A percentile compares a stretch with the other conserved stretches of the same genome.
Evolutionary conservation across 2,888 invertebrate genomes (phyloP).

Genomic region (Nomada lathburiana): DNA sequence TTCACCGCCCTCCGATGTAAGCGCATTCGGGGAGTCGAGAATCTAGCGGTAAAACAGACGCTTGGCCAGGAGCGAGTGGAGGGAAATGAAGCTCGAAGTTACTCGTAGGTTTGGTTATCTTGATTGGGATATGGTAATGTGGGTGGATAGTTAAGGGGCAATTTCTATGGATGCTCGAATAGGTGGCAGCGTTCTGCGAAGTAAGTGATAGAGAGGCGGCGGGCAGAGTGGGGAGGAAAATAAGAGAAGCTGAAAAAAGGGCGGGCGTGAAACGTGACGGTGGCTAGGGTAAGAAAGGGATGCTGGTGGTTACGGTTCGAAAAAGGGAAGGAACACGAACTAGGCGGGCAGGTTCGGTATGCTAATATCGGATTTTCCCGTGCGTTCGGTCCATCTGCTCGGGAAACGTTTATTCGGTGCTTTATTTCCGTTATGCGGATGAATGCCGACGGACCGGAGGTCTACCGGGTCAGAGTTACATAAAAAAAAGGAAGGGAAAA

Average conservation of each 20-base stretch:
- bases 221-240: conserved; percentile 38
- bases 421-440: conserved; percentile 69
- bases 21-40: conserved; percentile 55
- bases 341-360: conserved; percentile 70
- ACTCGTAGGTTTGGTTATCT: conserved; percentile 62
- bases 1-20: background rate
- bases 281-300: conserved; percentile 34
- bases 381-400: conserved; percentile 69
- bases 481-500: background rate
- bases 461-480: conserved; percentile 9
- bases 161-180: conserved; percentile 70
- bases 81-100: conserved; percentile 24
- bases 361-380: conserved; percentile 75
- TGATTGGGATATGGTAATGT: conserved; percentile 74
- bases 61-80: background rate
- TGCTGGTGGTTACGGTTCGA: conserved; percentile 33
- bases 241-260: conserved; percentile 30
- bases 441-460: conserved; percentile 48
- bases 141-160: conserved; percentile 62
- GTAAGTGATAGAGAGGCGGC: conserved; percentile 50
- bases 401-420: conserved; percentile 70
- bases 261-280: conserved; percentile 24
- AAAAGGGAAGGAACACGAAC: conserved; percentile 71
- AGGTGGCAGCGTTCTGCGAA: conserved; percentile 44
- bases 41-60: conserved; percentile 45